phyloP scores from a whole-genome alignment of 2,888 invertebrate genomes.

The Orthosia cruda region DNA sequence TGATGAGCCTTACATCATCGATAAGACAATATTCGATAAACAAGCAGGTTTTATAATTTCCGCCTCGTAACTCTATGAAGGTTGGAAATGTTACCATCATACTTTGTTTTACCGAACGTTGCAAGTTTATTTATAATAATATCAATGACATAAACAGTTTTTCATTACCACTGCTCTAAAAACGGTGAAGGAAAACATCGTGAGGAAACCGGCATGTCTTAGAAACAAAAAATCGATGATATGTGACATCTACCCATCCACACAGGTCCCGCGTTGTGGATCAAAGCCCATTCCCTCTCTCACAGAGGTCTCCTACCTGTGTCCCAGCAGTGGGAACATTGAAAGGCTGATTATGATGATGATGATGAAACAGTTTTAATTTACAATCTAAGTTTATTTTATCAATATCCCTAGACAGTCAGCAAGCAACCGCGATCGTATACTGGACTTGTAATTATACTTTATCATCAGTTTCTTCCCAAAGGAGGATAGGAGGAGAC shows the following conservation, averaged over 20 bases:
- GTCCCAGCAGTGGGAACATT: too few relatives aligned
- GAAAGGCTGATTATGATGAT: too few relatives aligned
- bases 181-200: too few relatives aligned
- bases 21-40: slow-evolving; percentile 59
- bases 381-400: not conserved
- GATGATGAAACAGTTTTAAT: too few relatives aligned
- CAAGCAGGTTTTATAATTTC: slow-evolving; percentile 53
- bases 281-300: too few relatives aligned
- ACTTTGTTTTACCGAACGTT: not conserved
- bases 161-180: too few relatives aligned
- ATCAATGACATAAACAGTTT: slow-evolving; percentile 2
- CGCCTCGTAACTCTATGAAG: slow-evolving; percentile 14
- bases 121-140: slow-evolving; percentile 2
- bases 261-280: too few relatives aligned
- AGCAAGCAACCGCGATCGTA: not conserved
- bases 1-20: slow-evolving; percentile 69
- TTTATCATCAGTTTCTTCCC: not conserved
- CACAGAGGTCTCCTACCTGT: too few relatives aligned
- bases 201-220: too few relatives aligned
- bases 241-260: too few relatives aligned
- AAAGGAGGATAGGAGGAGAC: not conserved
- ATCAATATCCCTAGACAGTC: not conserved
- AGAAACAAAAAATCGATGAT: too few relatives aligned
- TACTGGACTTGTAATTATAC: not conserved
- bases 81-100: slow-evolving; percentile 7